Base-by-base conservation (phyloP, 1,140 invertebrate species). In the Agrypnia vestita region DNA sequence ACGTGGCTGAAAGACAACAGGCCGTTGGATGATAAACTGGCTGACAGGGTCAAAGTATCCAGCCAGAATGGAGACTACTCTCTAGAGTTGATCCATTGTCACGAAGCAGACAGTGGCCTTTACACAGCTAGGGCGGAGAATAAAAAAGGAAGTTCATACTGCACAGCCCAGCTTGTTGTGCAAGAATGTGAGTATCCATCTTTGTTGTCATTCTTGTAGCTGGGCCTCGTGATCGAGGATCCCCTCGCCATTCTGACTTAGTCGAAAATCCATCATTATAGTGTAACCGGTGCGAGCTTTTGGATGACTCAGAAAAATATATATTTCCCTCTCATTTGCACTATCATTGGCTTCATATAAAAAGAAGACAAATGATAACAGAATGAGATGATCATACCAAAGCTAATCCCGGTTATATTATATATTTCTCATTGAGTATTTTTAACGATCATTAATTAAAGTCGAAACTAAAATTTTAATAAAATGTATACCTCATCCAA, bases 81-180 rank as follows among this genome's bases (percentile, higher is more conserved):
- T 71, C 88, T 99, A 74, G 91, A 94, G 83, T 92, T 99, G 19
- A 91, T 94, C 82, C 94, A 98, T 84, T 96, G 95, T 75, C 88
- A 90, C 19, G 94, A 95, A 74, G 92, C 93, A 47, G 98, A 99
- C 88, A 92, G 93, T 1, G 98, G 97, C 13, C 91, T 96, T 19
- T 99, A 99, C 86, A 97, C 96, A 0, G 96, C 96, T 67, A 92
- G 95, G 49, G 97, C 97, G n/a, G 93, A 93, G 56, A 97, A 97
- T 85, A 89, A 90, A 0, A 93, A 94, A 46, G 95, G 96, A 46
- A 94, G 94, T 84, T 92, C 95, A 8, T 93, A 93, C 71, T 96
- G 95, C 85, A 96, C 95, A 49, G 95, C 96, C 59, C 95, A 96
- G 85, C 91, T 97, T 71, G 91, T 95, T 73, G 95, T 97, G 61